Percentiles rank a stretch among this genome's conserved stretches.
These are phyloP conservation scores for Sebastes minor DNA, from an alignment of 2,797 vertebrate genomes.

Conservation along the genomic window DNA sequence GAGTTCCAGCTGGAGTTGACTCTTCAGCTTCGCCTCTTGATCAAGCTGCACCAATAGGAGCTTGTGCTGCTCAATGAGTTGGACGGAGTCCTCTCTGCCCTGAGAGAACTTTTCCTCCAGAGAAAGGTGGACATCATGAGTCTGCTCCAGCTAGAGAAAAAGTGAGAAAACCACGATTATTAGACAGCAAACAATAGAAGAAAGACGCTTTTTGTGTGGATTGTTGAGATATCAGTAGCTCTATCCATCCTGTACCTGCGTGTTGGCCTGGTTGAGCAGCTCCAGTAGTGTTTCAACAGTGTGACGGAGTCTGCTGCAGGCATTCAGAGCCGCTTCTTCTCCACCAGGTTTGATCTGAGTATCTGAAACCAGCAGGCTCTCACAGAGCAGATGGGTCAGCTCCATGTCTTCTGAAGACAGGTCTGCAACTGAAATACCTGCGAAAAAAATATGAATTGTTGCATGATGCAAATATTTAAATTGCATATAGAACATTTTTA, in stretches of 20 bases:
- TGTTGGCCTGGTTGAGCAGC: slow-evolving; percentile 87
- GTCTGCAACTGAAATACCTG: slow-evolving; percentile 61
- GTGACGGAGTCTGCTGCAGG: slow-evolving; percentile 82
- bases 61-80: slow-evolving; percentile 86
- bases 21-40: slow-evolving; percentile 84
- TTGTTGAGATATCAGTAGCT: neutral
- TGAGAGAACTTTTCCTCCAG: slow-evolving; percentile 87
- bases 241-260: slow-evolving; percentile 80
- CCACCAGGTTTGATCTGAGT: slow-evolving; percentile 80
- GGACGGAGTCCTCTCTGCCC: slow-evolving; percentile 81
- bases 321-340: slow-evolving; percentile 84
- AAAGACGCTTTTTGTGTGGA: rapidly evolving
- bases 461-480: neutral
- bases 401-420: slow-evolving; percentile 82
- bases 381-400: slow-evolving; percentile 90
- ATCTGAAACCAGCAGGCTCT: slow-evolving; percentile 90
- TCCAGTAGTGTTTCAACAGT: slow-evolving; percentile 91
- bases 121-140: slow-evolving; percentile 80
- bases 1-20: slow-evolving; percentile 86
- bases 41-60: slow-evolving; percentile 86
- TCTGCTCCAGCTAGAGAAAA: slow-evolving; percentile 86
- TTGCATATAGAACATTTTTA: neutral
- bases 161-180: neutral
- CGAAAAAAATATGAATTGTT: neutral
- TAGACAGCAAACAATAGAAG: neutral